phyloP scores from a whole-genome alignment of 2,113 vertebrate species.

The Cyprinodon tularosa region DNA sequence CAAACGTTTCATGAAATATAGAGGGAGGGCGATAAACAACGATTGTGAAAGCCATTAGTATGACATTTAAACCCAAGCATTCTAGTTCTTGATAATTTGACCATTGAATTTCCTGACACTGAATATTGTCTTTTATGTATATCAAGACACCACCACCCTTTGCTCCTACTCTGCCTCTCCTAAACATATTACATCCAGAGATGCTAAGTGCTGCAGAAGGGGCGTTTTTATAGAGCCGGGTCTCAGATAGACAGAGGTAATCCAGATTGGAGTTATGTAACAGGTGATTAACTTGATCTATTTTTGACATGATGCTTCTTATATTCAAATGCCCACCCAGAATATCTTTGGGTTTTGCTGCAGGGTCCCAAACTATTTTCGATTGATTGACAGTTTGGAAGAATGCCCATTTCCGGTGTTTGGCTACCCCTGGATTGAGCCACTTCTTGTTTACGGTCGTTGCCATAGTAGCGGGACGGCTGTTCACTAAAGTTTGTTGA shows the following conservation, averaged over 20 bases:
- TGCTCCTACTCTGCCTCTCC: neutral
- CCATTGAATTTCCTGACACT: neutral
- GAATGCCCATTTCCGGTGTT: neutral
- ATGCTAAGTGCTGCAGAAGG: neutral
- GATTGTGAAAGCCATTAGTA: neutral
- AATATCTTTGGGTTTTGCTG: neutral
- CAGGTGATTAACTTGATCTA: neutral
- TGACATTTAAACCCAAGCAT: neutral
- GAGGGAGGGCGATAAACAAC: neutral
- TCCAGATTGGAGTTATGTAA: neutral
- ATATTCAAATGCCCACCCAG: neutral
- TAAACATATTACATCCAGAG: neutral
- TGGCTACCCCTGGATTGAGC: neutral
- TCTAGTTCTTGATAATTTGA: neutral
- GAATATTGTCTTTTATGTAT: neutral
- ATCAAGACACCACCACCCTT: no score
- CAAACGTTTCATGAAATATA: neutral
- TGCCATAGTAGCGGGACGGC: no score
- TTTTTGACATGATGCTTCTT: neutral
- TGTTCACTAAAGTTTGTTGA: no score
- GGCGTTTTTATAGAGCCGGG: neutral
- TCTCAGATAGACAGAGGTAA: neutral
- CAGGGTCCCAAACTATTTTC: neutral
- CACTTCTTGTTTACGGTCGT: neutral
- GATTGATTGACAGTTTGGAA: neutral